These are phyloP conservation scores for Chrysaora quinquecirrha DNA, from an alignment of 30 jellyfish, hydroid and myxozoan genomes.

Conservation along the genomic window DNA sequence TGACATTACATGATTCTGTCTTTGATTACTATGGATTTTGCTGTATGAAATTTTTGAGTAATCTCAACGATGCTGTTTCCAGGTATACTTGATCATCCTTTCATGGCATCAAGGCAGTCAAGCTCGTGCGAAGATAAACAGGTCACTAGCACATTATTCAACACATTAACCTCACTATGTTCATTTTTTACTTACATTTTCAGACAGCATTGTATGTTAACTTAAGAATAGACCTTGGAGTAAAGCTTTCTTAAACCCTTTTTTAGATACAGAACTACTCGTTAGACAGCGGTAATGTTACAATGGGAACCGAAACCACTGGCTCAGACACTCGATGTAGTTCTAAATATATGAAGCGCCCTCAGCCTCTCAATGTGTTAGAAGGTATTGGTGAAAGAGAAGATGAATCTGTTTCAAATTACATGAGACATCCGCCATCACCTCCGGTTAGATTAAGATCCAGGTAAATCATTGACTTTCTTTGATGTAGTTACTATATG, in stretches of 20 bases:
- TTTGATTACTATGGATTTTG: too few relatives aligned
- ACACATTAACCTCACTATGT: too few relatives aligned
- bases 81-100: constrained; percentile 95
- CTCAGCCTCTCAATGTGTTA: not conserved
- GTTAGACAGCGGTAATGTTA: constrained; percentile 93
- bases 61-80: too few relatives aligned
- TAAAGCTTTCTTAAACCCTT: too few relatives aligned
- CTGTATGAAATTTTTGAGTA: too few relatives aligned
- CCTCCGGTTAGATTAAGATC: constrained; percentile 88
- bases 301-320: constrained; percentile 64
- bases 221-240: too few relatives aligned
- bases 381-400: constrained; percentile 48
- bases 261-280: not conserved
- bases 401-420: constrained; percentile 31
- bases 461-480: constrained; percentile 14
- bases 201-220: too few relatives aligned
- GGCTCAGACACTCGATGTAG: constrained; percentile 16
- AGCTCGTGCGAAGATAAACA: constrained; percentile 20
- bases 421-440: constrained; percentile 85
- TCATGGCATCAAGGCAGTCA: constrained; percentile 52
- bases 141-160: constrained; percentile 16
- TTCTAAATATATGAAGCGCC: constrained; percentile 18
- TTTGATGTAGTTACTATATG: too few relatives aligned
- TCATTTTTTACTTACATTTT: too few relatives aligned
- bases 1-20: too few relatives aligned